Evolutionary conservation across 1,140 invertebrate genomes (phyloP), one percentile per base, ranked within the genome.

Genomic region (Philopotamus ludificatus): DNA sequence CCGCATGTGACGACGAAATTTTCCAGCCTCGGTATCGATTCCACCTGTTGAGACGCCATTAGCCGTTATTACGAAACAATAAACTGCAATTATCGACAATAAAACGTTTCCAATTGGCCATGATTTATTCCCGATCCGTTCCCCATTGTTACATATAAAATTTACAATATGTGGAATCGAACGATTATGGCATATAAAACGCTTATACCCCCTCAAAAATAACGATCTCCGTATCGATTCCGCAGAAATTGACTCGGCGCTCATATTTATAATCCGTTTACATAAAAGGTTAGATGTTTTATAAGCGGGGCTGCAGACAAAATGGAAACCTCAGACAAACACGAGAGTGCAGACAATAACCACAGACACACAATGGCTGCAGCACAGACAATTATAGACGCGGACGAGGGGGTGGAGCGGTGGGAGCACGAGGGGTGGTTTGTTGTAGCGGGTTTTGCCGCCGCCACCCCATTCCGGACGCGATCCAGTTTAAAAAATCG

Each of bases 281-380:
- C 22, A 51, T 21, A 51, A 18, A 23, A 60, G 42, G 57, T 60
- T 60, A 47, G 42, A 47, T 60, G 57, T 47, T 60, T 60, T 58
- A 58, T 58, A 47, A 60, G 57, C 57, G 57, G 57, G 12, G 22
- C 57, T n/a, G 42, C 57, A 60, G 57, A 60, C 57, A 60, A 60
- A 60, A 60, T 60, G 57, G 57, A 47, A 60, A 60, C 57, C 57
- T 60, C 57, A 60, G 57, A 60, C 57, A 60, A 60, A 60, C 57
- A 60, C 42, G 57, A 60, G 57, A 60, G 57, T 60, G 57, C 57
- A 60, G 57, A 60, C 57, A 60, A 60, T 60, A 60, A 60, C 57
- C 57, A 60, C 57, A 60, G 44, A 60, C 57, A 34, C 39, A 60
- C 57, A 45, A 60, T 60, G 21, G 26, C 28, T 54, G 51, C 51